Conservation (phyloP, 2,113 vertebrate genomes). For the Eclectus roratus region DNA sequence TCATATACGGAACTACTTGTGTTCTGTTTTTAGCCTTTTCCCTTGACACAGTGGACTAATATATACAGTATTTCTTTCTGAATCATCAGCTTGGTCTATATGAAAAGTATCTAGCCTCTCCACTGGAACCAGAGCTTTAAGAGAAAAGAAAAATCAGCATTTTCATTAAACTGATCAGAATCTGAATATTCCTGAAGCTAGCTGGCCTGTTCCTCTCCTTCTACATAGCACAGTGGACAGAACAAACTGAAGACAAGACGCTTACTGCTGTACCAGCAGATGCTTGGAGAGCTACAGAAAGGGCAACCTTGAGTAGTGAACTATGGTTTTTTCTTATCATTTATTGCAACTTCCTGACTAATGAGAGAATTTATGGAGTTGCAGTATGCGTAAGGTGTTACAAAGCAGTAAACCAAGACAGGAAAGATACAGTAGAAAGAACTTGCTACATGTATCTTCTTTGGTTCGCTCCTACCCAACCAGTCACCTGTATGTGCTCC, state of each 20-base stretch:
- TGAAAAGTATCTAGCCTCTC: neutral
- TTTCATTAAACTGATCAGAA: neutral
- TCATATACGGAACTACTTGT: neutral
- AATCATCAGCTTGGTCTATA: neutral
- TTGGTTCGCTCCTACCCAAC: neutral
- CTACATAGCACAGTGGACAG: neutral
- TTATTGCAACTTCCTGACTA: neutral
- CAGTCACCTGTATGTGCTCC: neutral
- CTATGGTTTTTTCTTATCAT: neutral
- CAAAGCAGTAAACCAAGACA: neutral
- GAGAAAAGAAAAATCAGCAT: neutral
- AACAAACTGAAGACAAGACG: fast-evolving
- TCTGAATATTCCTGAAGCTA: neutral
- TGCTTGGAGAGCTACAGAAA: neutral
- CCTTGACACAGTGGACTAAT: neutral
- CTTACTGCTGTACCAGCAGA: neutral
- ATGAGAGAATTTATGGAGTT: neutral
- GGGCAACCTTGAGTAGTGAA: neutral
- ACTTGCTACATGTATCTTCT: neutral
- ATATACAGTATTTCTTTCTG: neutral
- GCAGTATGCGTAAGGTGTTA: neutral
- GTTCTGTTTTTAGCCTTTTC: neutral
- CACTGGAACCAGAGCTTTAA: neutral
- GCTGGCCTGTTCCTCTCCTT: neutral
- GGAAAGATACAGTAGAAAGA: neutral